Evolutionary conservation across 2,797 vertebrate species (phyloP).

Genomic region (Arctocebus calabarensis): DNA sequence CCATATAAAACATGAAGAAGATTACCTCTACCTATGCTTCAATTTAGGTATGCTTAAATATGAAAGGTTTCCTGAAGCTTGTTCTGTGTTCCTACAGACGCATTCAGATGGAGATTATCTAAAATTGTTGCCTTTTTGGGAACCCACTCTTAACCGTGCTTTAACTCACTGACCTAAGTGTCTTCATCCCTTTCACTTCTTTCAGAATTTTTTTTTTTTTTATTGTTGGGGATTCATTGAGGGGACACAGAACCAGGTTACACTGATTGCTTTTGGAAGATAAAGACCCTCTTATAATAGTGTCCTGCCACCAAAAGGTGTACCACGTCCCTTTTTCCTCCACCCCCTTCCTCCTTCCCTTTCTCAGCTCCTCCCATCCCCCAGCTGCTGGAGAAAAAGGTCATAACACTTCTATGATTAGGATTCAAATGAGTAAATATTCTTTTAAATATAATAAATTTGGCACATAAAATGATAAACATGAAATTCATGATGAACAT

Average conservation of each 20-base stretch:
- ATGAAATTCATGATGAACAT: background rate
- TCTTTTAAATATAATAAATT: background rate
- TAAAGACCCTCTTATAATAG: too few relatives aligned
- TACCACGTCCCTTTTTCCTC: too few relatives aligned
- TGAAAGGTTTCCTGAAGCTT: background rate
- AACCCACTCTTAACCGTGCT: background rate
- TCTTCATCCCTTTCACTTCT: background rate
- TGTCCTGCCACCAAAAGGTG: too few relatives aligned
- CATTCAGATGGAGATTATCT: background rate
- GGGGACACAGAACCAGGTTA: too few relatives aligned
- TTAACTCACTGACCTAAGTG: rapidly evolving
- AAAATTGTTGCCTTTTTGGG: background rate
- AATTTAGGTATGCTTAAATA: background rate
- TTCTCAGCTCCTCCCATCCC: too few relatives aligned
- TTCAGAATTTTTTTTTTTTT: background rate
- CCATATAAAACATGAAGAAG: background rate
- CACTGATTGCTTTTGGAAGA: too few relatives aligned
- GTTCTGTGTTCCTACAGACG: background rate
- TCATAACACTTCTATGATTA: background rate
- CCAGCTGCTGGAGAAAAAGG: background rate
- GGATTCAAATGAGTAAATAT: slow-evolving; percentile 34
- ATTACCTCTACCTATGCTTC: background rate
- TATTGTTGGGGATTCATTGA: too few relatives aligned
- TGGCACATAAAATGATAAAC: background rate
- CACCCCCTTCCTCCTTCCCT: too few relatives aligned